phyloP scores from a whole-genome alignment of 1,140 invertebrate genomes.

The Littorina saxatilis region DNA sequence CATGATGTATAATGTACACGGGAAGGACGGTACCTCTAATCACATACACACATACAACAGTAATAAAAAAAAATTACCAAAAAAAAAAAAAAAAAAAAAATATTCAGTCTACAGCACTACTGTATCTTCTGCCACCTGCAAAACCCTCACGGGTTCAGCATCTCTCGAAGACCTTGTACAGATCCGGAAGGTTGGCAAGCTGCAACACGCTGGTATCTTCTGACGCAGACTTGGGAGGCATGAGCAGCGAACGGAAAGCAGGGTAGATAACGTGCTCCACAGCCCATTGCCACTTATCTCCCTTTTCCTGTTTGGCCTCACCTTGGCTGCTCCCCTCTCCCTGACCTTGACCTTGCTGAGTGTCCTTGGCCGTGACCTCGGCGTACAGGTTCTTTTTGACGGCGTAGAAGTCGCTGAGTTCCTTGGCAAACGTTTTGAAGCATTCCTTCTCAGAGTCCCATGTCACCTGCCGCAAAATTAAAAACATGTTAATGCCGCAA shows the following conservation, averaged over 20 bases:
- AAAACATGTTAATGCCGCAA: too few relatives aligned
- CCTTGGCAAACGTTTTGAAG: slow-evolving; percentile 88
- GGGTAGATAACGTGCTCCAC: slow-evolving; percentile 91
- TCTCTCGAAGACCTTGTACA: slow-evolving; percentile 97
- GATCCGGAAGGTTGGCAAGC: slow-evolving; percentile 88
- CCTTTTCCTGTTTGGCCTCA: neutral
- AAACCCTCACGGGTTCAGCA: slow-evolving; percentile 80
- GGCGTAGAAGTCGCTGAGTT: slow-evolving; percentile 91
- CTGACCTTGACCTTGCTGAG: neutral
- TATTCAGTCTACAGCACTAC: too few relatives aligned
- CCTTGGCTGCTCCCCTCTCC: neutral
- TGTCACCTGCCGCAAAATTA: slow-evolving; percentile 77
- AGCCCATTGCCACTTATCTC: slow-evolving; percentile 81
- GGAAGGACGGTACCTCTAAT: too few relatives aligned
- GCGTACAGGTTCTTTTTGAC: slow-evolving; percentile 72
- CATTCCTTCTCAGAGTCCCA: slow-evolving; percentile 92
- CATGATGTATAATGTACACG: too few relatives aligned
- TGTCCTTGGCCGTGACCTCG: neutral
- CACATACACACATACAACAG: too few relatives aligned
- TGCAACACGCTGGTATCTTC: slow-evolving; percentile 87
- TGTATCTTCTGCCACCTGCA: too few relatives aligned
- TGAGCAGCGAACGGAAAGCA: slow-evolving; percentile 86
- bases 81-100: too few relatives aligned
- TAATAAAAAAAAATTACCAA: too few relatives aligned
- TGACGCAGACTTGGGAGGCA: slow-evolving; percentile 85